phyloP scores from a whole-genome alignment of 1,140 invertebrate species.

The Drosophila sp. region DNA sequence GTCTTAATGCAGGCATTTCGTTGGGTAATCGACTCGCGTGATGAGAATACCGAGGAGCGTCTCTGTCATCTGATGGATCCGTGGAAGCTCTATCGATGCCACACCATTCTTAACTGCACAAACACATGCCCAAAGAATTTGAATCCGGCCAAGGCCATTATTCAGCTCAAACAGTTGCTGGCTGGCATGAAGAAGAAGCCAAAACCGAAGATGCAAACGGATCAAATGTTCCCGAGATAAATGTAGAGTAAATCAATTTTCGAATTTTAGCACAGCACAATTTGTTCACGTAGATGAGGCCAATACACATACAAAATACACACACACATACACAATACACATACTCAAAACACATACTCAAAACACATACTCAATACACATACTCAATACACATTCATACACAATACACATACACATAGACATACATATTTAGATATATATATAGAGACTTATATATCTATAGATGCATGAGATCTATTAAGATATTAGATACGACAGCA shows the following conservation, averaged over 20 bases:
- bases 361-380: no score
- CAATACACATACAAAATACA: no score
- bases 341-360: no score
- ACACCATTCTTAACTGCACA: slow-evolving; percentile 98
- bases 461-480: no score
- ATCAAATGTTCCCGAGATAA: slow-evolving; percentile 57
- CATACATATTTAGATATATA: neutral
- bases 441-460: neutral
- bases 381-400: no score
- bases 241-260: neutral
- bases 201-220: slow-evolving; percentile 88
- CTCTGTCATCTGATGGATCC: slow-evolving; percentile 93
- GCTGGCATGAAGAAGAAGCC: slow-evolving; percentile 92
- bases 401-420: neutral
- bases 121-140: slow-evolving; percentile 98
- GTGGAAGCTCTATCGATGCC: slow-evolving; percentile 96
- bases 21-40: slow-evolving; percentile 99
- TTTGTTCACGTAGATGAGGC: neutral
- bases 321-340: neutral
- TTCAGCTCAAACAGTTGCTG: slow-evolving; percentile 96
- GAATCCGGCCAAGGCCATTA: slow-evolving; percentile 97
- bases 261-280: neutral
- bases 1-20: slow-evolving; percentile 97
- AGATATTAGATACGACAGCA: no score
- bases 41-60: slow-evolving; percentile 92